Evolutionary conservation across 2,888 invertebrate genomes (phyloP), one percentile per base, ranked within the genome.

Genomic region (Caprella mutica): DNA sequence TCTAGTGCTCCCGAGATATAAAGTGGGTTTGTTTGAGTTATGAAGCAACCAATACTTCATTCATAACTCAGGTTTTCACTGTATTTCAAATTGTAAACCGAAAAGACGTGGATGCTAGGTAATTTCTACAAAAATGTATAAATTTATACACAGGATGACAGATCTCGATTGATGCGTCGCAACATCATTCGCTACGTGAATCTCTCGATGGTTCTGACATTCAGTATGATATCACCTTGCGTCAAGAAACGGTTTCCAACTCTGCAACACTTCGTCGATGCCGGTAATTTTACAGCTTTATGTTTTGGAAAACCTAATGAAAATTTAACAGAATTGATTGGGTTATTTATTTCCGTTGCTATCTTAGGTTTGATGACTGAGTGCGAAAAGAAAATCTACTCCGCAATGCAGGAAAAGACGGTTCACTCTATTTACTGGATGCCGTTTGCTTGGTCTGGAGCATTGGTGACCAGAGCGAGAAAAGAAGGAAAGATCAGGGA

Each of bases 381-480:
- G 70, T 88, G 86, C 67, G 91, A 91, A 73, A 82, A 85, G 72
- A 87, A 89, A 72, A 88, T 90, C 53, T 87, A 91, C 71, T 90
- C 90, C 71, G 81, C 86, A 70, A 83, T 91, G 82, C 86, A 90
- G 70, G 82, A 82, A 12, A 87, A 88, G 71, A 87, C 86, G n/a
- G 65, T 85, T 4, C 89, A 90, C 85, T 86, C 88, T 14, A 84
- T 84, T 75, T 90, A 90, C 71, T 91, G 89, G 89, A 86, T 91
- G 84, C 90, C 90, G 0, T 74, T 90, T 53, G 87, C 89, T n/a
- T 91, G 91, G 91, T 90, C 90, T 40, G 88, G 89, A 3, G 89
- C 89, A 71, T 86, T 91, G 63, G 87, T 90, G 67, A 89, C 88
- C 73, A 77, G 89, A 56, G 89, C 90, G 3, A 76, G 89, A 59